Evolutionary conservation across 2,113 vertebrate genomes (phyloP), one percentile per base, ranked within the genome.

Genomic region (Lethenteron reissneri): DNA sequence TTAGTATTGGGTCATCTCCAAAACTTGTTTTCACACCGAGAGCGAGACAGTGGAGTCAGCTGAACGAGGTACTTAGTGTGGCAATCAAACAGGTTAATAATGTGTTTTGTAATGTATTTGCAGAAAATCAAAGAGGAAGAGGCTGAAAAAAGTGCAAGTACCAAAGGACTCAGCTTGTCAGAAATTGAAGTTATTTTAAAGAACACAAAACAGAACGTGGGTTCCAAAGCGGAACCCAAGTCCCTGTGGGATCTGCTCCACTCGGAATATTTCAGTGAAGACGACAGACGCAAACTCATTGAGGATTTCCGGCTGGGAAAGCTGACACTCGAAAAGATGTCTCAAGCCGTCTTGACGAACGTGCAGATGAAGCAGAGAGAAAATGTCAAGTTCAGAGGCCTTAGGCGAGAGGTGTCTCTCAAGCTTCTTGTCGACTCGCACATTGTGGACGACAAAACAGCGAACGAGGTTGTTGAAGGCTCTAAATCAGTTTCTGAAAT

Each of bases 351-450:
- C n/a, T 17, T 68, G 25, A 68, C 10, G n/a, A 25, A 68, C 11
- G 25, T 68, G 64, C 64, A n/a, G 25, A 68, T 25, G 8, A 68
- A 68, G 64, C n/a, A 68, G n/a, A 68, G 25, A 25, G 10, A 68
- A 11, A 11, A 68, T 10, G n/a, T 68, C 9, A 68, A 68, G 64
- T 68, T 68, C 64, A 68, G 64, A 68, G 64, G 64, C n/a, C 64
- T 68, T 68, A n/a, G 64, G n/a, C 64, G 64, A 68, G 64, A 68
- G 64, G 64, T 68, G 64, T 11, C 64, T 10, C n/a, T 68, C 25
- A 68, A 68, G n/a, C n/a, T 17, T 25, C 64, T 68, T 17, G 25
- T 68, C 10, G 64, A n/a, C n/a, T 68, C 64, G 25, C n/a, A 68
- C 9, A 25, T 68, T 68, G n/a, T 68, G n/a, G 25, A 68, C 25